Base-by-base conservation (phyloP, 2,888 invertebrate genomes). In the Dynastes grantii region DNA sequence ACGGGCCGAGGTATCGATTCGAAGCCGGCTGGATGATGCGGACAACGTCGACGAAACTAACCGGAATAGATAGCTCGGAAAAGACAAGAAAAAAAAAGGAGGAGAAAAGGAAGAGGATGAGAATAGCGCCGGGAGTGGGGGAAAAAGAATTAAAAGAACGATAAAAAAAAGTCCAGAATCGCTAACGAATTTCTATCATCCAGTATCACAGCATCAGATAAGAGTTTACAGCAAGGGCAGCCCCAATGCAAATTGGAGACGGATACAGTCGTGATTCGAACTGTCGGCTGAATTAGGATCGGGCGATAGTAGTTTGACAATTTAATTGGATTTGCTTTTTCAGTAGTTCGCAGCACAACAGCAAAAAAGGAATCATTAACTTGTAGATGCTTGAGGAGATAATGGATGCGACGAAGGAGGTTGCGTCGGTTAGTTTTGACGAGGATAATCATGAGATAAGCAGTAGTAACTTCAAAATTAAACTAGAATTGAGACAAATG, bases 1-100 rank as follows among this genome's bases (percentile, higher is more conserved):
- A 78, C 78, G 53, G 65, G 51, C 78, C 27, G 78, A 45, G 8
- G 63, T 73, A 78, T 78, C 71, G 78, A 78, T 78, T 64, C 37
- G 67, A 68, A 37, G 40, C 40, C 49, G 64, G 40, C 73, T 49
- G 45, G 45, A 61, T 63, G 71, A 13, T 29, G 13, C 51, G 67
- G 51, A 22, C 40, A 63, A 22, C 32, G 63, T 45, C 29, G 53
- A 22, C 27, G 64, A 13, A 32, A 13, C 53, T 22, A 32, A 13
- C 76, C 55, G 16, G 55, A 16, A 22, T 58, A 6, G 55, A 58
- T 22, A 58, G 22, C 55, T 8, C 3, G 22, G 8, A 22, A 22
- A 22, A 58, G 22, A 58, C n/a, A 58, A 58, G 22, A 58, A 58
- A 22, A 58, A 58, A 58, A 22, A 8, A 22, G 22, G 22, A 22